These are phyloP conservation scores for Oophaga pumilio DNA, from an alignment of 2,113 vertebrate genomes.

Conservation along the genomic window DNA sequence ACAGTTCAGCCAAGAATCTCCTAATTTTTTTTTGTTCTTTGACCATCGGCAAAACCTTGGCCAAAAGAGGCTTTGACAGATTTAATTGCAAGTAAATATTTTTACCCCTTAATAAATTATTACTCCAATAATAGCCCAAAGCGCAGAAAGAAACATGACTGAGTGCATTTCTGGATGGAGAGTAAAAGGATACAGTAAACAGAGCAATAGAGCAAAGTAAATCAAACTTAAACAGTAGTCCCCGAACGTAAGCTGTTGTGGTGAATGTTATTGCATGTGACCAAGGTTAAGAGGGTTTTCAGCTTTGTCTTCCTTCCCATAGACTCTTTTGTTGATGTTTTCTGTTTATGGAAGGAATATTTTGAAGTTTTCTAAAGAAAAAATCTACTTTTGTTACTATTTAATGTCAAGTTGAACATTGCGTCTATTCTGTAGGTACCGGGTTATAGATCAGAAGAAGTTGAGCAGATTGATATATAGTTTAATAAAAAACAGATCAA, in stretches of 20 bases:
- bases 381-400: neutral
- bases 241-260: slow-evolving; percentile 17
- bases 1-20: slow-evolving; percentile 58
- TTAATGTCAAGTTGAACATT: too few species aligned
- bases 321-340: slow-evolving; percentile 21
- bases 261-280: slow-evolving; percentile 42
- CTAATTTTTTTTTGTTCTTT: slow-evolving; percentile 55
- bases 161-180: slow-evolving; percentile 43
- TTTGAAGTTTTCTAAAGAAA: slow-evolving; percentile 5
- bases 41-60: slow-evolving; percentile 42
- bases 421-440: too few species aligned
- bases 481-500: too few species aligned
- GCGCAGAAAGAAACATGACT: slow-evolving; percentile 20
- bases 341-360: neutral
- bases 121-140: slow-evolving; percentile 42
- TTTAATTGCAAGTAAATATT: slow-evolving; percentile 53
- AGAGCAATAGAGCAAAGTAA: slow-evolving; percentile 28
- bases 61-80: slow-evolving; percentile 56
- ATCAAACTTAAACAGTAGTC: slow-evolving; percentile 54
- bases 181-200: slow-evolving; percentile 38
- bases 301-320: slow-evolving; percentile 27
- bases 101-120: slow-evolving; percentile 54
- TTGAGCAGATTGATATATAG: too few species aligned
- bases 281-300: slow-evolving; percentile 11
- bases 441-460: too few species aligned